These are phyloP conservation scores for Poicephalus meyeri DNA, from an alignment of 2,113 vertebrate species.

Conservation along the genomic window DNA sequence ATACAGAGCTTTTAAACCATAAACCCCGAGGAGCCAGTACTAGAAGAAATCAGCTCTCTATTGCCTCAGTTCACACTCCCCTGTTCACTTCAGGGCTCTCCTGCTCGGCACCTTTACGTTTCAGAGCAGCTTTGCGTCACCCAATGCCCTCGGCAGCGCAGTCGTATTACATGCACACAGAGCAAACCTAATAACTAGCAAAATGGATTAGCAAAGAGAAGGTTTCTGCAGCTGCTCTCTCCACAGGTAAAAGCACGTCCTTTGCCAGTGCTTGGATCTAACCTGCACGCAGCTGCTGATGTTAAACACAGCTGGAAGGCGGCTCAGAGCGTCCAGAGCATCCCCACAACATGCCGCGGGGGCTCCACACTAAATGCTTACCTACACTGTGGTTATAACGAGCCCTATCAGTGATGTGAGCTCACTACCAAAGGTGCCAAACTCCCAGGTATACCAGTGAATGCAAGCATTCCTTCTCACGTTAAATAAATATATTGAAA, in stretches of 20 bases:
- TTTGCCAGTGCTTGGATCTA: neutral
- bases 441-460: rapidly evolving
- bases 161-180: neutral
- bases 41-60: neutral
- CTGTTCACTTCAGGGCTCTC: neutral
- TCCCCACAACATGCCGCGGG: neutral
- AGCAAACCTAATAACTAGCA: neutral
- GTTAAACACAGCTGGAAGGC: neutral
- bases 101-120: neutral
- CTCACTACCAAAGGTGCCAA: rapidly evolving
- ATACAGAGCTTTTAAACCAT: neutral
- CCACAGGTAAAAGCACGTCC: neutral
- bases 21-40: neutral
- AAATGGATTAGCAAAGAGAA: neutral
- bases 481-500: neutral
- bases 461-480: neutral
- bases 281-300: neutral
- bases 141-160: neutral
- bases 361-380: rapidly evolving
- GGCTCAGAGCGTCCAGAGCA: rapidly evolving
- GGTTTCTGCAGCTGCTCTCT: neutral
- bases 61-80: neutral
- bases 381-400: rapidly evolving
- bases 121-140: neutral
- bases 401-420: rapidly evolving